These are phyloP conservation scores for Sebastolobus altivelis DNA, from an alignment of 2,797 vertebrate genomes.

Conservation along the genomic window DNA sequence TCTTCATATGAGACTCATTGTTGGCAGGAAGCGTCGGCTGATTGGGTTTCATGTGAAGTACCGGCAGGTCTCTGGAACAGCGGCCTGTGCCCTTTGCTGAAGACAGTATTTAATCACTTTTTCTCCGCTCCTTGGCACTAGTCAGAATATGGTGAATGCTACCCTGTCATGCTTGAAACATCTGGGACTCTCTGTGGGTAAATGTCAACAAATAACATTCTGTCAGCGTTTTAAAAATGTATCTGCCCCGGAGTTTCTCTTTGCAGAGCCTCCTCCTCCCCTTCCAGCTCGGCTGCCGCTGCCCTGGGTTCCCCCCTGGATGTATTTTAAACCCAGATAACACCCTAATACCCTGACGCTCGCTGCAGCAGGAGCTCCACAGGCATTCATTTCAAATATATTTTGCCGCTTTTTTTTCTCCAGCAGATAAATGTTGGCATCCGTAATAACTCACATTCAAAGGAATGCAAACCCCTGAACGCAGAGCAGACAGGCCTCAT, in stretches of 20 bases:
- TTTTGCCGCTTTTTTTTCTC: slow-evolving; percentile 3
- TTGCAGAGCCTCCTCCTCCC: slow-evolving; percentile 23
- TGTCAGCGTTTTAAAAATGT: slow-evolving; percentile 78
- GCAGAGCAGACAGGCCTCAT: slow-evolving; percentile 38
- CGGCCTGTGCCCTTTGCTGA: slow-evolving; percentile 53
- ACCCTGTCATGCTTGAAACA: slow-evolving; percentile 74
- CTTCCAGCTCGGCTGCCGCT: slow-evolving; percentile 24
- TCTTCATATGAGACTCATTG: neutral
- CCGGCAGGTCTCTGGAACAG: slow-evolving; percentile 39
- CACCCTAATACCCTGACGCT: slow-evolving; percentile 62
- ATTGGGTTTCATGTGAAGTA: slow-evolving; percentile 23
- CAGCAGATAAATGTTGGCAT: slow-evolving; percentile 64
- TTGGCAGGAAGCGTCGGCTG: slow-evolving; percentile 13
- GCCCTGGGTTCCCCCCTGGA: slow-evolving; percentile 52
- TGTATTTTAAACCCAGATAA: slow-evolving; percentile 77
- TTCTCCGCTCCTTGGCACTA: slow-evolving; percentile 18
- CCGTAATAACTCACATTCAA: slow-evolving; percentile 39
- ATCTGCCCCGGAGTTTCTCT: slow-evolving; percentile 61
- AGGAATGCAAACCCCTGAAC: slow-evolving; percentile 49
- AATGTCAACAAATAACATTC: slow-evolving; percentile 81
- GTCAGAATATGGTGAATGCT: slow-evolving; percentile 53
- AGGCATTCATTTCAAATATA: slow-evolving; percentile 59
- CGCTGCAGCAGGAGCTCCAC: slow-evolving; percentile 46
- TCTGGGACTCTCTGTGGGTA: slow-evolving; percentile 70
- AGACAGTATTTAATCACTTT: slow-evolving; percentile 56